phyloP scores from a whole-genome alignment of 2,797 vertebrate genomes.

The Agapornis canus region DNA sequence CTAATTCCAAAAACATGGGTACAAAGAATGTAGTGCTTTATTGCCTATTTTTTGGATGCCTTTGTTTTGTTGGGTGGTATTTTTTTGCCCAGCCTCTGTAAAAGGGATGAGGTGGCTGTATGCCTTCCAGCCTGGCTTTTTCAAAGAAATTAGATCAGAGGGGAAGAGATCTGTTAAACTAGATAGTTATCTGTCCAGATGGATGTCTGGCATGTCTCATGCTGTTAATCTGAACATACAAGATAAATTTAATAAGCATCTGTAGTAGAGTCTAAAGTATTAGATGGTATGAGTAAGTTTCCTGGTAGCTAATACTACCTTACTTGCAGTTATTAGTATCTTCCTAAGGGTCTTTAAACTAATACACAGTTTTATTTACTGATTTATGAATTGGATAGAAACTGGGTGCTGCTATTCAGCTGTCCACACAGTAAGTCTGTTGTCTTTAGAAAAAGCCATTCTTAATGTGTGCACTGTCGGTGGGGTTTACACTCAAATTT shows the following conservation, averaged over 20 bases:
- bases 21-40: not conserved
- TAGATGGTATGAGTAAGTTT: not conserved
- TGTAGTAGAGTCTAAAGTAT: not conserved
- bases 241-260: not conserved
- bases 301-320: not conserved
- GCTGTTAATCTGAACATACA: not conserved
- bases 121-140: not conserved
- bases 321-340: not conserved
- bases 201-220: not conserved
- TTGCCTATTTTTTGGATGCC: not conserved
- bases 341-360: not conserved
- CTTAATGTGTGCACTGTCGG: accelerated
- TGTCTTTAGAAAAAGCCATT: not conserved
- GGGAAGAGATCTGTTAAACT: not conserved
- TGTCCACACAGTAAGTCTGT: not conserved
- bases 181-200: not conserved
- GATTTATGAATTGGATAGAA: not conserved
- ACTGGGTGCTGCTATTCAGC: not conserved
- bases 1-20: not conserved
- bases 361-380: not conserved
- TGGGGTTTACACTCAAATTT: not conserved
- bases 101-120: not conserved
- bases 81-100: not conserved
- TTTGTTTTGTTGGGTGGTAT: not conserved
- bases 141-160: not conserved